Evolutionary conservation across 2,113 vertebrate genomes (phyloP).

Genomic region (Ptilorrhoa leucosticta): DNA sequence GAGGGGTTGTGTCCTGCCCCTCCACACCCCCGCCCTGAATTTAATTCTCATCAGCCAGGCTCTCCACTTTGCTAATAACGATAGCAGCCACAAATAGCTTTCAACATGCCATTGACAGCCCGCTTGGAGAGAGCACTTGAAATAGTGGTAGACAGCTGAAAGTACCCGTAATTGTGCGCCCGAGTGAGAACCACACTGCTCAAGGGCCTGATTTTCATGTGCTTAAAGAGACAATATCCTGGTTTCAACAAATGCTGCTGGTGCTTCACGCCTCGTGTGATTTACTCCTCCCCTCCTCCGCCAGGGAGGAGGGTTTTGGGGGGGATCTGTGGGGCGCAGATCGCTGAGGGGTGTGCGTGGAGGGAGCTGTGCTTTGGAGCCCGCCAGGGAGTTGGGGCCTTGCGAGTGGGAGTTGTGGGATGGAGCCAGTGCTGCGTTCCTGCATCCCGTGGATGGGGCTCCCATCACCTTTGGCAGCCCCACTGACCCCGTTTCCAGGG

Average conservation of each 20-base stretch:
- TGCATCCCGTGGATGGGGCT: background rate
- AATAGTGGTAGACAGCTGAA: conserved; percentile 86
- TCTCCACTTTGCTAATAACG: conserved; percentile 88
- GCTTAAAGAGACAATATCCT: conserved; percentile 86
- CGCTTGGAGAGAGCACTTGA: conserved; percentile 86
- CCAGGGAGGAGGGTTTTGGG: background rate
- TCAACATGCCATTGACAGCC: conserved; percentile 87
- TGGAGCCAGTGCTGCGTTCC: background rate
- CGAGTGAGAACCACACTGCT: conserved; percentile 82
- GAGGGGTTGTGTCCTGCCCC: conserved; percentile 48
- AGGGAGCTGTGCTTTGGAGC: background rate
- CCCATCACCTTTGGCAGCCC: background rate
- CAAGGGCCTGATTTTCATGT: conserved; percentile 89
- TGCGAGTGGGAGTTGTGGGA: rapidly evolving
- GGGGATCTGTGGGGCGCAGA: background rate
- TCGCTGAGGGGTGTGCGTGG: rapidly evolving
- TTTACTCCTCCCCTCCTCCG: background rate
- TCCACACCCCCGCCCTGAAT: conserved; percentile 61
- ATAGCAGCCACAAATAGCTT: conserved; percentile 92
- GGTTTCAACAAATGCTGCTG: conserved; percentile 74
- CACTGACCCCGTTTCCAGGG: rapidly evolving
- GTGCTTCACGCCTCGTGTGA: conserved; percentile 50
- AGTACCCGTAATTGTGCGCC: conserved; percentile 93
- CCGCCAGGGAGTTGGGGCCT: rapidly evolving
- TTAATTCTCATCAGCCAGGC: conserved; percentile 87